These are phyloP conservation scores for Cynaeus angustus DNA, from an alignment of 2,888 invertebrate genomes.

Conservation along the genomic window DNA sequence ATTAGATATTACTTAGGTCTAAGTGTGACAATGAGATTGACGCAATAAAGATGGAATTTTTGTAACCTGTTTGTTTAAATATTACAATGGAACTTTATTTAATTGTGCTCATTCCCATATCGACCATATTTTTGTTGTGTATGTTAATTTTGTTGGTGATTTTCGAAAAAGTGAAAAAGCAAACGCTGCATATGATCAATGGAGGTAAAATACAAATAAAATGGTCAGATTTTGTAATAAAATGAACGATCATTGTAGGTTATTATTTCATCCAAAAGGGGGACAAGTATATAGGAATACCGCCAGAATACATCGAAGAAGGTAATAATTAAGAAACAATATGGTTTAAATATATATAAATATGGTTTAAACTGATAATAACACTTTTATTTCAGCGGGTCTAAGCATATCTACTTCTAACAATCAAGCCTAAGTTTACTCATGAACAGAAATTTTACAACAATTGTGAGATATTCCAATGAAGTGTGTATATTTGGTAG, in stretches of 20 bases:
- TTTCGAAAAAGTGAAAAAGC: slow-evolving; percentile 40
- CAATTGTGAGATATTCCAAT: too few species aligned
- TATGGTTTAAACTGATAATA: too few species aligned
- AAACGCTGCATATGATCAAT: slow-evolving; percentile 47
- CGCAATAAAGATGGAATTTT: slow-evolving; percentile 26
- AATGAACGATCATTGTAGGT: slow-evolving; percentile 35
- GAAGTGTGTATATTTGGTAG: too few species aligned
- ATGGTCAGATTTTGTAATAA: not conserved
- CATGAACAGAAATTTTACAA: too few species aligned
- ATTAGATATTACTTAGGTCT: slow-evolving; percentile 16
- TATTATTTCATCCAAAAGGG: slow-evolving; percentile 47
- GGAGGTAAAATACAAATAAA: slow-evolving; percentile 29
- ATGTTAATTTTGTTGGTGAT: slow-evolving; percentile 45
- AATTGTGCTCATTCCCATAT: slow-evolving; percentile 45
- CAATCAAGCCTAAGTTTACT: too few species aligned
- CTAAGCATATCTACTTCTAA: too few species aligned
- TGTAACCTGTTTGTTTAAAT: slow-evolving; percentile 18
- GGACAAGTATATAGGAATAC: slow-evolving; percentile 45
- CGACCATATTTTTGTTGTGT: slow-evolving; percentile 46
- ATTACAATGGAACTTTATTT: slow-evolving; percentile 43
- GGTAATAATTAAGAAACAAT: too few species aligned
- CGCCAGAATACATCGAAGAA: slow-evolving; percentile 46
- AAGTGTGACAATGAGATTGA: slow-evolving; percentile 15
- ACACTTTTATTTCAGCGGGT: too few species aligned
- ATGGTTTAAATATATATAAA: too few species aligned